Evolutionary conservation across 2,888 invertebrate species (phyloP), one percentile per base, ranked within the genome.

Genomic region (Drosophila monieri): DNA sequence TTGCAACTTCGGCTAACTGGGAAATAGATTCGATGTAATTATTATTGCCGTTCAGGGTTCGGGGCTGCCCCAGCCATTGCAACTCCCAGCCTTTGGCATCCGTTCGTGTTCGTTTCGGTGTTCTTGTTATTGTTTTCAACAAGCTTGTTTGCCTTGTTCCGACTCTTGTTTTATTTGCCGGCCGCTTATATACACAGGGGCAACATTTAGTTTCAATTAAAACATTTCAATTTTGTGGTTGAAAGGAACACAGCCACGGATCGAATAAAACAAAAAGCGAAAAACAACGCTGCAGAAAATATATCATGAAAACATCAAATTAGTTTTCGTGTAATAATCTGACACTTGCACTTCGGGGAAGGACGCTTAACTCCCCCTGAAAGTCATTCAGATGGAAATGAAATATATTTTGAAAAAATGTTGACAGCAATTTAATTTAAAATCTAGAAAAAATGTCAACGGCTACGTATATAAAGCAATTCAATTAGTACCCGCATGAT

Each of bases 121-220:
- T 39, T 43, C 46, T 60, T 59, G 71, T 61, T 68, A 69, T 61
- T 60, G 71, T 61, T 71, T 65, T 46, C 37, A 32, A 32, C 37
- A 60, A 41, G 58, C 80, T 74, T 83, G 84, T 77, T 80, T 64
- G 44, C 64, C 64, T 53, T 44, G 62, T 53, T 66, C 21, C 71
- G 77, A 62, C 80, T 60, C 74, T 77, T 66, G 56, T 74, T 80
- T 68, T 74, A 75, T 79, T 85, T 79, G 58, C 71, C 58, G 43
- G 57, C 86, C 76, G 27, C 9, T 6, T 6, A 9, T 27, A 74
- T 85, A 73, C 88, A 88, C 84, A 72, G 71, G 85, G 80, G 87
- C 76, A 71, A 76, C 88, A 88, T 84, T 84, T 84, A 84, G 87
- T 84, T 84, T 86, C 84, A 84, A 84, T 84, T 88, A 86, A 84